A percentile compares a stretch with the other conserved stretches of the same genome.
Evolutionary conservation across 2,797 vertebrate genomes (phyloP).

Genomic region (Balearica regulorum): DNA sequence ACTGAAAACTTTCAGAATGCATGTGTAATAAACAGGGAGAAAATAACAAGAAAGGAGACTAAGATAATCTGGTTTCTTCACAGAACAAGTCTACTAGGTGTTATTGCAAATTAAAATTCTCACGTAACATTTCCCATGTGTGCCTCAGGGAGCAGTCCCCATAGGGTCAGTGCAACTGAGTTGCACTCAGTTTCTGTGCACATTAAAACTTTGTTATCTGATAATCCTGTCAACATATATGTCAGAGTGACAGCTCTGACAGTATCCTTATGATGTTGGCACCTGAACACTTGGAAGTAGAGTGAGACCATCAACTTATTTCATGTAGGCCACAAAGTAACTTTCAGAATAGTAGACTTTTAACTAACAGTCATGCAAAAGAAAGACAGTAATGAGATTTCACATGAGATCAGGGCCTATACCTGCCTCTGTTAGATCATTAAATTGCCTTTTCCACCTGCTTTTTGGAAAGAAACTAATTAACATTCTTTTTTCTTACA

Average conservation of each 20-base stretch:
- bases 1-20: not conserved
- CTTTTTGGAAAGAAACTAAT: slow-evolving; percentile 46
- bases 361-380: not conserved
- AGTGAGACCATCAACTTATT: not conserved
- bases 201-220: not conserved
- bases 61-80: not conserved
- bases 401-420: not conserved
- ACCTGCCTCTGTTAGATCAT: slow-evolving; percentile 11
- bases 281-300: not conserved
- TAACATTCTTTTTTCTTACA: slow-evolving; percentile 61
- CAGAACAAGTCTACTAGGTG: not conserved
- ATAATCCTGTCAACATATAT: not conserved
- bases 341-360: not conserved
- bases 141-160: not conserved
- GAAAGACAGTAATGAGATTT: slow-evolving; percentile 19
- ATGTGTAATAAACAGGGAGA: not conserved
- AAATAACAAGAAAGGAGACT: not conserved
- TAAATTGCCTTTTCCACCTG: slow-evolving; percentile 38
- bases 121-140: rapidly evolving
- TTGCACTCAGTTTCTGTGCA: not conserved
- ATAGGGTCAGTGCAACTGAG: not conserved
- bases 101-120: not conserved
- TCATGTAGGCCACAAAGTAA: not conserved
- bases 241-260: not conserved
- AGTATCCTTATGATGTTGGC: not conserved